These are phyloP conservation scores for Pocillopora damicornis DNA, from an alignment of 64 coral and sea anemone species.

Conservation along the genomic window DNA sequence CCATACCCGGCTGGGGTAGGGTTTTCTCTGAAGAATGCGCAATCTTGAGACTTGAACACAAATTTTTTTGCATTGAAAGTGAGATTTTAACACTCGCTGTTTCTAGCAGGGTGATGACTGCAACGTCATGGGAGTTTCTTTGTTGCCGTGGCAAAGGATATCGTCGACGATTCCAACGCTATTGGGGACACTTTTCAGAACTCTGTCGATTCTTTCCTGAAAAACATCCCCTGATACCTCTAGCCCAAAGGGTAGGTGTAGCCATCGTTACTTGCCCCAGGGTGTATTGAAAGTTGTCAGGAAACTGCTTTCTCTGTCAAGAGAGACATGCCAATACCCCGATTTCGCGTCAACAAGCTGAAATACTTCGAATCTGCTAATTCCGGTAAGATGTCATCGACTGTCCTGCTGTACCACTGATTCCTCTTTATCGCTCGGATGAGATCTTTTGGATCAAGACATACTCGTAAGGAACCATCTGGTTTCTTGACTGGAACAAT, in stretches of 20 bases:
- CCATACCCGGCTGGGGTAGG: conserved; percentile 20
- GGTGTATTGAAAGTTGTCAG: conserved; percentile 15
- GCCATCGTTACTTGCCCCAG: conserved; percentile 12
- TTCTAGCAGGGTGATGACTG: conserved; percentile 20
- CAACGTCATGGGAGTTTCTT: conserved; percentile 31
- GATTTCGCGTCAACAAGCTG: conserved; percentile 3
- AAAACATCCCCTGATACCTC: conserved; percentile 6
- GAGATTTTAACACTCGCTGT: conserved; percentile 41
- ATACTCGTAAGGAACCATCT: conserved; percentile 29
- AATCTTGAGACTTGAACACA: conserved; percentile 23
- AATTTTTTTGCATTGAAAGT: conserved; percentile 48
- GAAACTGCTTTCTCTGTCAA: neutral
- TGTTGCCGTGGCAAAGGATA: conserved; percentile 23
- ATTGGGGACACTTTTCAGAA: conserved; percentile 3
- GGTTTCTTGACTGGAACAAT: neutral
- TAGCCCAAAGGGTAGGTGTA: conserved; percentile 2
- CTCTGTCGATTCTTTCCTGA: conserved; percentile 21
- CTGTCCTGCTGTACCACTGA: conserved; percentile 7
- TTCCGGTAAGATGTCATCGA: conserved; percentile 19
- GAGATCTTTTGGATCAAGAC: conserved; percentile 26
- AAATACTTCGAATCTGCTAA: conserved; percentile 10
- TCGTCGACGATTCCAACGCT: neutral
- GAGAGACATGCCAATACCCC: neutral
- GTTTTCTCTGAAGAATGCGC: conserved; percentile 48
- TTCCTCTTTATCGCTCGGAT: neutral